Evolutionary conservation across 2,797 vertebrate genomes (phyloP).

Genomic region (Limnodromus scolopaceus): DNA sequence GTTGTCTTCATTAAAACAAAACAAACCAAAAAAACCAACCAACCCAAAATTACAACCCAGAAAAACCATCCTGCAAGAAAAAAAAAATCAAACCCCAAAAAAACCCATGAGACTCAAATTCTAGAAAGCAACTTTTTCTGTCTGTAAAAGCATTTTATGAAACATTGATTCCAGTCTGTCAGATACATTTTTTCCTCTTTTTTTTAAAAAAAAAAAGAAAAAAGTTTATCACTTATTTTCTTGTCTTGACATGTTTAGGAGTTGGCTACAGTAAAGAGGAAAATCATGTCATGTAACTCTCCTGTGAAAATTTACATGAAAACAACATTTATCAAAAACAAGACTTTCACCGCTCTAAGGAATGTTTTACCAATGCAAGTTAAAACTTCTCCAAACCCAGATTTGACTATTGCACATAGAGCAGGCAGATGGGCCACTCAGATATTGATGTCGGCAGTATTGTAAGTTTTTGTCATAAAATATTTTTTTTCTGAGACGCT

Average conservation of each 20-base stretch:
- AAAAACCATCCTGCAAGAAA: rapidly evolving
- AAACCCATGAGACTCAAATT: background rate
- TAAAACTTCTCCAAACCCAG: background rate
- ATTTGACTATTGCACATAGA: background rate
- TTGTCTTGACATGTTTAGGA: background rate
- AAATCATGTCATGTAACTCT: background rate
- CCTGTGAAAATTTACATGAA: background rate
- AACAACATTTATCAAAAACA: background rate
- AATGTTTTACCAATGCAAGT: background rate
- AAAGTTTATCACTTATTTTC: background rate
- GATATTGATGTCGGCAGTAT: background rate
- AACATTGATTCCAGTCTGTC: background rate
- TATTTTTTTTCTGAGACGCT: background rate
- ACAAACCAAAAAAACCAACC: background rate
- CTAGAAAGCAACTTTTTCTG: background rate
- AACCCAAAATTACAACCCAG: too few relatives aligned
- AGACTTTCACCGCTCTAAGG: background rate
- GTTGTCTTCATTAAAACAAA: background rate
- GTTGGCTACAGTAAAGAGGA: background rate
- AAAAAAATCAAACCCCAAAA: rapidly evolving
- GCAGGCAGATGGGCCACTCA: background rate
- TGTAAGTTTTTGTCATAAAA: background rate
- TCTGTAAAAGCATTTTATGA: background rate
- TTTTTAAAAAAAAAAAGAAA: too few relatives aligned
- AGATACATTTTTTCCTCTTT: background rate